These are phyloP conservation scores for Parazoanthus darwini DNA, from an alignment of 92 coral and sea anemone genomes.

Conservation along the genomic window DNA sequence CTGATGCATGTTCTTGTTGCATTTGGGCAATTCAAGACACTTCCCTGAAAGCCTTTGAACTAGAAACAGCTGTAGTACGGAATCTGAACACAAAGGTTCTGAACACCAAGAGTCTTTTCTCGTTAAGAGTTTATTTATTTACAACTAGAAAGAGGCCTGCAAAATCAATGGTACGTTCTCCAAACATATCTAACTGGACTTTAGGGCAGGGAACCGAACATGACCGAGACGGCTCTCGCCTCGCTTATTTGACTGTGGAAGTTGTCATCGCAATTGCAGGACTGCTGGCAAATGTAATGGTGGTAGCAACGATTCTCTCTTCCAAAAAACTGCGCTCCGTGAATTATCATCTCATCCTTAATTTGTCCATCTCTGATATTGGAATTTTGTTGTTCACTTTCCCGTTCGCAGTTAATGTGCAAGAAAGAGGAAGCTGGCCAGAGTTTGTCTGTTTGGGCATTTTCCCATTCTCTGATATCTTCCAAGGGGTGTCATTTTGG, in stretches of 20 bases:
- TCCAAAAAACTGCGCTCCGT: slow-evolving; percentile 25
- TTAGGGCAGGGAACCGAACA: neutral
- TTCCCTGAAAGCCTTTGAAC: no score
- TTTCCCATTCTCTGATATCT: slow-evolving; percentile 25
- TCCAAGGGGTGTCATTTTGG: slow-evolving; percentile 33
- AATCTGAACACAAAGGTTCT: no score
- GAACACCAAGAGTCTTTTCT: neutral
- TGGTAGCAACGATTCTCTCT: slow-evolving; percentile 16
- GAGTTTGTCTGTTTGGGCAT: slow-evolving; percentile 6
- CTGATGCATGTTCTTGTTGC: neutral
- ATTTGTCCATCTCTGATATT: slow-evolving; percentile 29
- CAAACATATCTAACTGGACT: slow-evolving; percentile 16
- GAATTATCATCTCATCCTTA: slow-evolving; percentile 12
- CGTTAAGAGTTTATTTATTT: neutral
- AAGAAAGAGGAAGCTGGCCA: slow-evolving; percentile 25
- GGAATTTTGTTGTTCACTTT: slow-evolving; percentile 24
- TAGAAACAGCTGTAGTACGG: no score
- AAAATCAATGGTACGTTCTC: neutral
- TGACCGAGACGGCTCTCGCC: slow-evolving; percentile 9
- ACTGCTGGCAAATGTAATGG: slow-evolving; percentile 1
- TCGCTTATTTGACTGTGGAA: slow-evolving; percentile 29
- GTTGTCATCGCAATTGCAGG: slow-evolving; percentile 8
- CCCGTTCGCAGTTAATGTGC: slow-evolving; percentile 18
- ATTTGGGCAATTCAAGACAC: no score
- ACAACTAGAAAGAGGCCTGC: neutral